Evolutionary conservation across 2,113 vertebrate genomes (phyloP), one percentile per base, ranked within the genome.

Genomic region (Ceyx melanurus): DNA sequence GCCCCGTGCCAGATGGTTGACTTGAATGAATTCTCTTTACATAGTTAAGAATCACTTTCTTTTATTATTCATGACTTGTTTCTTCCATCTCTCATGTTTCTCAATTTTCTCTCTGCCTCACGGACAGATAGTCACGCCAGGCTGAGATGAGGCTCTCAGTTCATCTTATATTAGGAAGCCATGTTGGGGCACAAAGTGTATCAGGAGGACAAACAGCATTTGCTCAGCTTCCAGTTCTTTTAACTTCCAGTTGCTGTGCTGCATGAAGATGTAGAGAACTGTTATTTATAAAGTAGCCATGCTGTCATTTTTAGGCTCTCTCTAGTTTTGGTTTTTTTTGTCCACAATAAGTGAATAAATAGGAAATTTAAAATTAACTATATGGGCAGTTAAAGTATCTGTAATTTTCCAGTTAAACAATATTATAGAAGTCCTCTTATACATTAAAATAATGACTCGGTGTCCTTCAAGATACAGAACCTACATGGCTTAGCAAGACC

Each of bases 31-130:
- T 94, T 90, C 87, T 95, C 91, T 96, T 95, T 86, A 86, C 89
- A 88, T 86, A 84, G 76, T 88, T 86, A 94, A 95, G 95, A 96
- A 93, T 95, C 90, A 83, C 82, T 93, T 92, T 91, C 91, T 89
- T 96, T 93, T 92, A 94, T 96, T 95, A 92, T 95, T 95, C 91
- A 93, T 94, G 37, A 88, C 91, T 93, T 86, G 79, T 91, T 95
- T 91, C 94, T 96, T 96, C 89, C 91, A 92, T 89, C 65, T 92
- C 87, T 91, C 85, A 42, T 83, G 92, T 94, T 93, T 95, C 92
- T 89, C 79, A 83, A 5, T 92, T 96, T 95, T 89, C 61, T 86
- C 71, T 84, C 46, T 76, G 85, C 92, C 93, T 93, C 64, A 67
- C 46, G 83, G 73, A 45, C 0, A 11, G 35, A 37, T 16, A 68